phyloP scores from a whole-genome alignment of 1,140 invertebrate species.

The Linepithema humile region DNA sequence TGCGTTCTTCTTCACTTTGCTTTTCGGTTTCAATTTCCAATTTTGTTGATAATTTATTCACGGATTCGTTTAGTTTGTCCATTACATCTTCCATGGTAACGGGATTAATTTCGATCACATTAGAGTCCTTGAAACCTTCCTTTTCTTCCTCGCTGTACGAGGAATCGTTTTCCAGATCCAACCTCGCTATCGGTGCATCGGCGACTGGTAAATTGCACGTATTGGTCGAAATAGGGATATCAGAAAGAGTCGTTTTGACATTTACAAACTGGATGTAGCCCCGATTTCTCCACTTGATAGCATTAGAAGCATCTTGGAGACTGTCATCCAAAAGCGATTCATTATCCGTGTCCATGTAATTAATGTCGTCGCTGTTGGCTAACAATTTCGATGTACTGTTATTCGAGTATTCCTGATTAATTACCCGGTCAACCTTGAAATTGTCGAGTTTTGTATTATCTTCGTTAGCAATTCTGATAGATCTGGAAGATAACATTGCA shows the following conservation, averaged over 20 bases:
- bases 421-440: slow-evolving; percentile 75
- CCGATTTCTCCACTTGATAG: slow-evolving; percentile 85
- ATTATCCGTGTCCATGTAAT: slow-evolving; percentile 91
- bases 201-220: background rate
- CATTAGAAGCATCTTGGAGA: slow-evolving; percentile 83
- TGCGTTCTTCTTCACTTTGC: background rate
- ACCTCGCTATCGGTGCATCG: slow-evolving; percentile 79
- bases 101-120: slow-evolving; percentile 80
- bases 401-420: slow-evolving; percentile 71
- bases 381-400: slow-evolving; percentile 80
- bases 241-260: slow-evolving; percentile 57
- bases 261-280: slow-evolving; percentile 90
- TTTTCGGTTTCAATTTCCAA: background rate
- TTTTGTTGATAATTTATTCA: slow-evolving; percentile 46
- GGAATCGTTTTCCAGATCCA: slow-evolving; percentile 79
- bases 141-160: slow-evolving; percentile 77
- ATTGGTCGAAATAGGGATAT: background rate
- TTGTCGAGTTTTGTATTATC: slow-evolving; percentile 78
- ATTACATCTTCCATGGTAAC: slow-evolving; percentile 80
- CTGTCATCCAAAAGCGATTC: slow-evolving; percentile 87
- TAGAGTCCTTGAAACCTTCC: slow-evolving; percentile 66
- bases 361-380: slow-evolving; percentile 85
- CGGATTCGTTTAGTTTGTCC: slow-evolving; percentile 64
- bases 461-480: slow-evolving; percentile 79
- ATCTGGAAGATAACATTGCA: slow-evolving; percentile 9